Conservation (phyloP, 2,888 invertebrate genomes). For the Sesamia inferens region DNA sequence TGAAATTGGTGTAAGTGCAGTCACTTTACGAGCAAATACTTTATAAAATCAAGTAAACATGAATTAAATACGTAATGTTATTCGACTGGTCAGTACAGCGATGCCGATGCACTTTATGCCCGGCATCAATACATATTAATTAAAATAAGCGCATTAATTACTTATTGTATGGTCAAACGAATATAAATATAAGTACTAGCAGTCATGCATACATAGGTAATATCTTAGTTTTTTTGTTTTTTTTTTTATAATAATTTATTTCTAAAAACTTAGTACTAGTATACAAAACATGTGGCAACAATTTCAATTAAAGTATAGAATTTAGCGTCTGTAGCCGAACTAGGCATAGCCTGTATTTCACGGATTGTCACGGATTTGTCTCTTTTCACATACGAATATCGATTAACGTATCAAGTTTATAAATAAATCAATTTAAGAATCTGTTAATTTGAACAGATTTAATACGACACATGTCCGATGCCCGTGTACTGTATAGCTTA, state of each 20-base stretch:
- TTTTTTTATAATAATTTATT: too few relatives aligned
- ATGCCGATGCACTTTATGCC: slow-evolving; percentile 25
- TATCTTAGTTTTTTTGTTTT: too few relatives aligned
- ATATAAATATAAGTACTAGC: neutral
- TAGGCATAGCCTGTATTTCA: too few relatives aligned
- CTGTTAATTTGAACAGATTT: slow-evolving; percentile 9
- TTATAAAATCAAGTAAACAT: neutral
- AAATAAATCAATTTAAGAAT: slow-evolving; percentile 19
- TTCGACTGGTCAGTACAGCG: neutral
- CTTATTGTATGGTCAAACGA: slow-evolving; percentile 2
- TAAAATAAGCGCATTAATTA: slow-evolving; percentile 17
- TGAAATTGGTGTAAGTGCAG: too few relatives aligned
- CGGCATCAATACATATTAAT: slow-evolving; percentile 41
- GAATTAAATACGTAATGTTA: slow-evolving; percentile 7
- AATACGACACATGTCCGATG: slow-evolving; percentile 14
- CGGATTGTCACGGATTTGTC: neutral
- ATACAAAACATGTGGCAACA: too few relatives aligned
- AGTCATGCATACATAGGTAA: neutral
- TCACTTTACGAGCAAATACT: too few relatives aligned
- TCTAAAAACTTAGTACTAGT: too few relatives aligned
- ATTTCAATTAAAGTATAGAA: too few relatives aligned
- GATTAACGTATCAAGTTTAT: slow-evolving; percentile 8
- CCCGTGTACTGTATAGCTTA: slow-evolving; percentile 28
- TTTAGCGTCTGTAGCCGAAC: too few relatives aligned
- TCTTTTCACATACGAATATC: neutral